Percentiles rank a stretch among this genome's conserved stretches.
phyloP scores from a whole-genome alignment of 2,888 invertebrate genomes.

The Celastrina argiolus region DNA sequence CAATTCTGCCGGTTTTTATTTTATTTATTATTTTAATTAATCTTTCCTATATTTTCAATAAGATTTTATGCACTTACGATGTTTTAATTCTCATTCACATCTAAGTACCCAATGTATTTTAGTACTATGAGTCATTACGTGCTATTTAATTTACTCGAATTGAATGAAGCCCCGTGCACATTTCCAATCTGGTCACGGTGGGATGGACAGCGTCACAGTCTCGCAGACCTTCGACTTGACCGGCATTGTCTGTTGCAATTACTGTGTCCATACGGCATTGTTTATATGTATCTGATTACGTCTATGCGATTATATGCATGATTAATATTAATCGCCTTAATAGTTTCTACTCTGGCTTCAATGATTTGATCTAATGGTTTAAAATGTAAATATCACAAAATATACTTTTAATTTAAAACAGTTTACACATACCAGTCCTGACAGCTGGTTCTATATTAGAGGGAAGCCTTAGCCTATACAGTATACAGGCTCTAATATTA shows the following conservation, averaged over 20 bases:
- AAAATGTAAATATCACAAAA: neutral
- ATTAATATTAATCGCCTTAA: neutral
- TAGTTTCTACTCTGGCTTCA: neutral
- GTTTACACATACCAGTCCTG: too few relatives aligned
- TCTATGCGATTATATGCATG: neutral
- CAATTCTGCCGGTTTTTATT: too few relatives aligned
- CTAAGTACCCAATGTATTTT: too few relatives aligned
- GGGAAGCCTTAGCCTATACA: too few relatives aligned
- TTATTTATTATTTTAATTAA: too few relatives aligned
- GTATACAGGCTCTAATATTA: too few relatives aligned
- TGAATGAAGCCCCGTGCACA: neutral
- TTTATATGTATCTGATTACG: neutral
- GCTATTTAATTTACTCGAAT: too few relatives aligned
- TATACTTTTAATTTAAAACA: neutral
- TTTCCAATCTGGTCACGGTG: neutral
- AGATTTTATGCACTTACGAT: too few relatives aligned
- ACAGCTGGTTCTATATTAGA: too few relatives aligned
- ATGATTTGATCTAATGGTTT: neutral
- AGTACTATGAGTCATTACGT: too few relatives aligned
- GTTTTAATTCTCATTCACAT: too few relatives aligned
- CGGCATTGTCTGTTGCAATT: neutral
- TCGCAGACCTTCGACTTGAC: slow-evolving; percentile 2
- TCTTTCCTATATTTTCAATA: too few relatives aligned
- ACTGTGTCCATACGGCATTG: neutral
- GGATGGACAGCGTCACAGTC: neutral